Evolutionary conservation across 2,797 vertebrate species (phyloP), one percentile per base, ranked within the genome.

Genomic region (Mormyrus proboscirostris): DNA sequence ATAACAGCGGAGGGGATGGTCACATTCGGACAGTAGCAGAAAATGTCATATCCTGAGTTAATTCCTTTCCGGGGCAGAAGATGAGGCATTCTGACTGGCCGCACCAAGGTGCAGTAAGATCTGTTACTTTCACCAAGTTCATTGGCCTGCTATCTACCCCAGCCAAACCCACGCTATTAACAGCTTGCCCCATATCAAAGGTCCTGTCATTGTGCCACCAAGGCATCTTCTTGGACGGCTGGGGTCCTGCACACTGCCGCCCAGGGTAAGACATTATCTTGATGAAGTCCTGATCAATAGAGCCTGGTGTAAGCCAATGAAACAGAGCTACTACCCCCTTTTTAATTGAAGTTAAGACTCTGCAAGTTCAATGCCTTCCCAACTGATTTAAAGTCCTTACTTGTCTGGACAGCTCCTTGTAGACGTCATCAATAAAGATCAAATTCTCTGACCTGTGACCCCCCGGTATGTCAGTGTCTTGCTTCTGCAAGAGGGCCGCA

Each of bases 181-280:
- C 57, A 5, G 87, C 57, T 88, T 47, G 69, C 29, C 47, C 47
- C 89, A 89, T 87, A 89, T 90, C 57, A 59, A 38, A 57, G 47
- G 57, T 69, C 7, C 88, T 85, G 89, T 91, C 90, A 88, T 76
- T 62, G 83, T 88, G 90, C 49, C 47, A 76, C 65, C 51, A 38
- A 33, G 51, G 82, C 50, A 57, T n/a, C 85, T 29, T 87, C 29
- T 8, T 38, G 50, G 89, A 76, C 4, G 9, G 69, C 86, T 76
- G 47, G 8, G 82, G 51, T 33, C 79, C 55, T 25, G 82, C 38
- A 59, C 33, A 44, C 53, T 44, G 55, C 12, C 41, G 88, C 85
- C 79, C 88, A 86, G 85, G 69, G 89, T 89, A 89, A 91, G 91
- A 91, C 94, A 96, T 96, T 96, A 96, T 95, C 95, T 95, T 94